Evolutionary conservation across 2,113 vertebrate genomes (phyloP).

Genomic region (Megaleporinus macrocephalus): DNA sequence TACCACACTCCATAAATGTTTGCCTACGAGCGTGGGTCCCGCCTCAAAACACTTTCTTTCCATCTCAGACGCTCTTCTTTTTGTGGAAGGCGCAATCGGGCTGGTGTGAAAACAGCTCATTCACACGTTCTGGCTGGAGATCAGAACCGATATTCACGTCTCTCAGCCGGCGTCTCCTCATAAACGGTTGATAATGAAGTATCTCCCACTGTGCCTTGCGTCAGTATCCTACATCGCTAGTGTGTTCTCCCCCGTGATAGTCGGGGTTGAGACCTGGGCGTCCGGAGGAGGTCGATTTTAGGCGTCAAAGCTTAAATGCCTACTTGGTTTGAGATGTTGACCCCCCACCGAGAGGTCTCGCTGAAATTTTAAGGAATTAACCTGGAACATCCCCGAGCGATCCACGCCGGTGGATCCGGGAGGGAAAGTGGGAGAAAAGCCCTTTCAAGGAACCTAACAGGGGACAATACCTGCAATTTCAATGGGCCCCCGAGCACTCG

Average conservation of each 20-base stretch:
- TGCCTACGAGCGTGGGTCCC: neutral
- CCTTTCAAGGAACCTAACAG: constrained; percentile 40
- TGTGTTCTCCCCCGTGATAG: neutral
- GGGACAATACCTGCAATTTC: constrained; percentile 26
- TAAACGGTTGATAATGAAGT: constrained; percentile 49
- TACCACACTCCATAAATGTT: neutral
- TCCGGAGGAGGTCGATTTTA: neutral
- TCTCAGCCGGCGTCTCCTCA: neutral
- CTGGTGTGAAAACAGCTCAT: constrained; percentile 39
- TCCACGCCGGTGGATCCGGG: constrained; percentile 1
- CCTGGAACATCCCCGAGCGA: constrained; percentile 9
- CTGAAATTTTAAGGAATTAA: constrained; percentile 26
- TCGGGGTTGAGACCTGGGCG: neutral
- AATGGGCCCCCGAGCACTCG: constrained; percentile 21
- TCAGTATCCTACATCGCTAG: neutral
- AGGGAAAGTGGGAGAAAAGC: constrained; percentile 4
- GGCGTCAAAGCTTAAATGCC: neutral
- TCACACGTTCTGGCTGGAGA: constrained; percentile 28
- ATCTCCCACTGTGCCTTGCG: constrained; percentile 35
- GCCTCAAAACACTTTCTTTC: neutral
- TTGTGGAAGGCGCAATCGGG: neutral
- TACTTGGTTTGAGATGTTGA: neutral
- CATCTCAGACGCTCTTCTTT: neutral
- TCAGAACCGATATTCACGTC: constrained; percentile 6
- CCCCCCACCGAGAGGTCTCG: constrained; percentile 9